Conservation (phyloP, 1,140 invertebrate species). For the Monomorium pharaonis region DNA sequence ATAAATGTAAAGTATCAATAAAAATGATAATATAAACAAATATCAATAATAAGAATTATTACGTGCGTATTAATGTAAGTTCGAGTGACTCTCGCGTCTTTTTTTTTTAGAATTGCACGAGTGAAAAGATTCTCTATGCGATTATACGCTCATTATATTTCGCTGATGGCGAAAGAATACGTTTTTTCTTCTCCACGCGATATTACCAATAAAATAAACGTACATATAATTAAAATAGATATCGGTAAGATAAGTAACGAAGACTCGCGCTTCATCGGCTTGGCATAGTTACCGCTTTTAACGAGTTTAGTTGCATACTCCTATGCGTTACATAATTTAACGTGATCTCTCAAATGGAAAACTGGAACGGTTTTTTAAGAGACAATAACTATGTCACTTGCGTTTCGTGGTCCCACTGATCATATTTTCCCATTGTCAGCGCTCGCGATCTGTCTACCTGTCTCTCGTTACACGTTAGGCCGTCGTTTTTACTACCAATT, state of each 20-base stretch:
- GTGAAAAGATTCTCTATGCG: background rate
- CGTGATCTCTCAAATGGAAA: background rate
- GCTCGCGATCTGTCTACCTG: constrained; percentile 47
- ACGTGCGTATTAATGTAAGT: background rate
- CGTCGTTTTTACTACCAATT: constrained; percentile 63
- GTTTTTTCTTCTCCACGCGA: constrained; percentile 11
- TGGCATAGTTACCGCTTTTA: background rate
- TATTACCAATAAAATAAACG: background rate
- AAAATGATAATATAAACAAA: background rate
- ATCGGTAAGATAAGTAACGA: background rate
- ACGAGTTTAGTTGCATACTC: background rate
- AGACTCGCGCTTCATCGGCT: background rate
- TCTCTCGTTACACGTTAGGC: constrained; percentile 21
- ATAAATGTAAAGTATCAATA: background rate
- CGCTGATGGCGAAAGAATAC: background rate
- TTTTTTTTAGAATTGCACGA: background rate
- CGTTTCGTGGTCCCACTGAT: constrained; percentile 30
- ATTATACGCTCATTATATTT: background rate
- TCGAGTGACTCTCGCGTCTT: background rate
- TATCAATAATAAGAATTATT: background rate
- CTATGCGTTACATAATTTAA: background rate
- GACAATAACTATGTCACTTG: constrained; percentile 43
- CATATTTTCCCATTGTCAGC: constrained; percentile 61
- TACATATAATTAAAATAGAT: background rate
- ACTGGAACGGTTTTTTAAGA: constrained; percentile 21